Evolutionary conservation across 23 tunicate species (phyloP), one percentile per base, ranked within the genome.

Genomic region (Aplidium turbinatum): DNA sequence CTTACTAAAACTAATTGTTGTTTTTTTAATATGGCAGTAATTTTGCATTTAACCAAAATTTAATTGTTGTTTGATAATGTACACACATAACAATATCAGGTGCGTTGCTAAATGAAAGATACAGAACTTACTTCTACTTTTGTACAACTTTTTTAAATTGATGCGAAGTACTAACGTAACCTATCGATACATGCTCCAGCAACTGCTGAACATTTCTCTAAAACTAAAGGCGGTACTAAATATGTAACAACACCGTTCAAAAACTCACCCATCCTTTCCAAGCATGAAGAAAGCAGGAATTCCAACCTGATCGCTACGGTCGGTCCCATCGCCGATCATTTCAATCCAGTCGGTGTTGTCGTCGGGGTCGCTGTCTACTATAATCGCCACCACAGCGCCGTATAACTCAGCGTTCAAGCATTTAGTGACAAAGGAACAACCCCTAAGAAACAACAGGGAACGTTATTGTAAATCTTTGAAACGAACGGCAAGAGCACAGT

Each of bases 251-350:
- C 13, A 13, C 16, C 18, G 18, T 45, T 13, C 51, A 18, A n/a
- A n/a, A n/a, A n/a, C n/a, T 31, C 52, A 77, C 78, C 97, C 97
- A 65, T 90, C 97, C 60, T 77, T 83, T 52, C 97, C 97, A 19
- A 78, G 77, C 77, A 90, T 57, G 64, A 69, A 90, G 40, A 62
- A 83, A 38, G 82, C 79, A 0, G 97, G 89, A 63, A 90, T 90
- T 39, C 65, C 84, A 13, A 90, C 82, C 5, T 47, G n/a, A 7
- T 69, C 19, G 18, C 35, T 75, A 7, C 94, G 40, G 9, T 47
- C 71, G 19, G 90, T 90, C 1, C 68, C 97, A 70, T 90, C 97
- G 22, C 71, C 78, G 1, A 82, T 46, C 97, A 90, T 90, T 11
- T 90, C 97, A 54, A 90, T 72, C 90, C 90, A 90, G 1, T 53